These are phyloP conservation scores for Aricia artaxerxes DNA, from an alignment of 2,888 invertebrate species.

Conservation along the genomic window DNA sequence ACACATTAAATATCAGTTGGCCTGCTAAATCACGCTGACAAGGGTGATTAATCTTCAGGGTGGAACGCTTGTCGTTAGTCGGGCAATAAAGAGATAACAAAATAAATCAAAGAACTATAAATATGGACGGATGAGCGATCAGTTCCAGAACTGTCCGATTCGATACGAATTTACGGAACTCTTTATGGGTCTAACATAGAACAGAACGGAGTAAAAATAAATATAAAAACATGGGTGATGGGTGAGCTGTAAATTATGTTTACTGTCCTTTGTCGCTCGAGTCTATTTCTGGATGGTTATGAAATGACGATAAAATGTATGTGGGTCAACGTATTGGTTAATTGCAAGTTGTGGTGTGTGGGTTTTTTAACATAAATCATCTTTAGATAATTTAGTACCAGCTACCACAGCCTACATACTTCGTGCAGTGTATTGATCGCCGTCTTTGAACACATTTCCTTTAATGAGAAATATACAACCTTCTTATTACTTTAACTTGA, in stretches of 20 bases:
- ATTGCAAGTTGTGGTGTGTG: constrained; percentile 15
- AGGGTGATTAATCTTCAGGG: constrained; percentile 75
- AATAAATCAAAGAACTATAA: constrained; percentile 79
- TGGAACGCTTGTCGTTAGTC: constrained; percentile 78
- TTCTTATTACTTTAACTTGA: neutral
- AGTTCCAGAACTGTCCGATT: constrained; percentile 69
- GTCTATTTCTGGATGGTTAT: constrained; percentile 35
- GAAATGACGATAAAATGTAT: constrained; percentile 32
- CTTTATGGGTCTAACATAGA: constrained; percentile 66
- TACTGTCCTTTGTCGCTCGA: constrained; percentile 60
- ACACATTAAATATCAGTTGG: constrained; percentile 77
- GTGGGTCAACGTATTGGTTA: constrained; percentile 19
- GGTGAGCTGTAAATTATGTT: constrained; percentile 68
- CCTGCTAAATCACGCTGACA: constrained; percentile 79
- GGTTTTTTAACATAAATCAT: constrained; percentile 20
- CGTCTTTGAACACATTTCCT: neutral
- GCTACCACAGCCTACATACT: constrained; percentile 7
- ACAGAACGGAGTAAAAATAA: constrained; percentile 67
- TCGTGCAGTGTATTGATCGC: neutral
- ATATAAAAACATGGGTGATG: constrained; percentile 62
- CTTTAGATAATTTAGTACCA: constrained; percentile 4
- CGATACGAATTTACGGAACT: constrained; percentile 71
- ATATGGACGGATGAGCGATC: constrained; percentile 74
- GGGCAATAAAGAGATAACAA: constrained; percentile 79
- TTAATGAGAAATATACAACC: neutral